Evolutionary conservation across 2,888 invertebrate genomes (phyloP).

Genomic region (Epinotia nisella): DNA sequence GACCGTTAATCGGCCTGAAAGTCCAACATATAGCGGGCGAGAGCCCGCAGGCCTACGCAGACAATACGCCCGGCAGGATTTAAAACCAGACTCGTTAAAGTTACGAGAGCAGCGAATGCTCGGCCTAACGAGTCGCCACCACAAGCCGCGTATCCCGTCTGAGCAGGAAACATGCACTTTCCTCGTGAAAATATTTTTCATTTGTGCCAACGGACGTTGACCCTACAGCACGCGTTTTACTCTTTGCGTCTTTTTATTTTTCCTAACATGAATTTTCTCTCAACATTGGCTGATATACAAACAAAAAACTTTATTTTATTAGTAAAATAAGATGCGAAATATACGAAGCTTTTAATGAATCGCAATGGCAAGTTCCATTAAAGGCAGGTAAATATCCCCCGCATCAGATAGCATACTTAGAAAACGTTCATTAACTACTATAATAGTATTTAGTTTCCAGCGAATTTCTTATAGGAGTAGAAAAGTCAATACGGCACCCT

Average conservation of each 20-base stretch:
- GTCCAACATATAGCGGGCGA: conserved; percentile 16
- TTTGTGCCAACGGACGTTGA: conserved; percentile 29
- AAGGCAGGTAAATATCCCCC: conserved; percentile 14
- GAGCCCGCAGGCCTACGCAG: conserved; percentile 10
- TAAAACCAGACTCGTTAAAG: conserved; percentile 48
- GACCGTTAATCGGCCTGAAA: conserved; percentile 19
- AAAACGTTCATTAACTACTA: conserved; percentile 21
- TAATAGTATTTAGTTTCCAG: conserved; percentile 16
- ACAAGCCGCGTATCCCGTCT: conserved; percentile 38
- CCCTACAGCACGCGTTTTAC: conserved; percentile 4
- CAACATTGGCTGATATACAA: background rate
- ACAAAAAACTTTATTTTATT: background rate
- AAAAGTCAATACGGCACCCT: conserved; percentile 48
- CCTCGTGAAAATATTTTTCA: conserved; percentile 38
- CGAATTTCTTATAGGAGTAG: conserved; percentile 26
- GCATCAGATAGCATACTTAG: conserved; percentile 4
- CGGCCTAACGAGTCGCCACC: conserved; percentile 41
- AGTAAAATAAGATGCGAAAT: no score
- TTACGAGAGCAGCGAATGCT: conserved; percentile 39
- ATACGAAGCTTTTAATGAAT: background rate
- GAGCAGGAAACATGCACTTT: conserved; percentile 45
- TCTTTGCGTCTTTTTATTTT: background rate
- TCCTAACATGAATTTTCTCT: background rate
- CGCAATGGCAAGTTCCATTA: conserved; percentile 18
- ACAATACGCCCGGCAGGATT: conserved; percentile 35